Evolutionary conservation across 2,113 vertebrate genomes (phyloP).

Genomic region (Stigmatopora nigra): DNA sequence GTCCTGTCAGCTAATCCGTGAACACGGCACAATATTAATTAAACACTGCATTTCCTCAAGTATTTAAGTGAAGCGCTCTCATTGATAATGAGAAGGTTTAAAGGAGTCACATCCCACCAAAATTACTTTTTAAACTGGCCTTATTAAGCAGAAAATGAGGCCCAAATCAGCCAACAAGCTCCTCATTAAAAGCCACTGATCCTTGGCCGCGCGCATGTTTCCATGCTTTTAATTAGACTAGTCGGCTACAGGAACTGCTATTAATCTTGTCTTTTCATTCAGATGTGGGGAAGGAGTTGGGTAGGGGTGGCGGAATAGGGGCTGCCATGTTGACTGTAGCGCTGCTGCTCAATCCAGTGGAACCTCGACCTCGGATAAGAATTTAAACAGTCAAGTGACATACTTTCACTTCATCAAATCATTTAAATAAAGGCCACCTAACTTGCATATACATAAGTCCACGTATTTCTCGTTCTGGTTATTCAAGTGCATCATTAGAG

Average conservation of each 20-base stretch:
- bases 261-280: conserved; percentile 87
- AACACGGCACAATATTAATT: conserved; percentile 79
- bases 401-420: conserved; percentile 19
- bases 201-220: conserved; percentile 80
- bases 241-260: conserved; percentile 80
- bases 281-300: conserved; percentile 19
- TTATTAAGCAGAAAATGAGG: conserved; percentile 94
- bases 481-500: conserved; percentile 12
- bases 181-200: conserved; percentile 91
- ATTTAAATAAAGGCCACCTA: neutral
- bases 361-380: conserved; percentile 32
- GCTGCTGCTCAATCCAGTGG: conserved; percentile 33
- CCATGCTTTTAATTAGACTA: conserved; percentile 87
- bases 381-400: conserved; percentile 22
- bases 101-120: conserved; percentile 81
- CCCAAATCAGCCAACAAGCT: conserved; percentile 86
- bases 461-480: conserved; percentile 2
- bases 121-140: conserved; percentile 88
- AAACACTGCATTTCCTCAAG: conserved; percentile 81
- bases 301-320: neutral
- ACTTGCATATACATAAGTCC: conserved; percentile 6
- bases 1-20: conserved; percentile 79
- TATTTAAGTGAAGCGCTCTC: conserved; percentile 80
- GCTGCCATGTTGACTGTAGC: conserved; percentile 38
- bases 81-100: conserved; percentile 86